Percentiles rank a stretch among this genome's conserved stretches.
Evolutionary conservation across 2,797 vertebrate genomes (phyloP).

Genomic region (Dipus sagitta): DNA sequence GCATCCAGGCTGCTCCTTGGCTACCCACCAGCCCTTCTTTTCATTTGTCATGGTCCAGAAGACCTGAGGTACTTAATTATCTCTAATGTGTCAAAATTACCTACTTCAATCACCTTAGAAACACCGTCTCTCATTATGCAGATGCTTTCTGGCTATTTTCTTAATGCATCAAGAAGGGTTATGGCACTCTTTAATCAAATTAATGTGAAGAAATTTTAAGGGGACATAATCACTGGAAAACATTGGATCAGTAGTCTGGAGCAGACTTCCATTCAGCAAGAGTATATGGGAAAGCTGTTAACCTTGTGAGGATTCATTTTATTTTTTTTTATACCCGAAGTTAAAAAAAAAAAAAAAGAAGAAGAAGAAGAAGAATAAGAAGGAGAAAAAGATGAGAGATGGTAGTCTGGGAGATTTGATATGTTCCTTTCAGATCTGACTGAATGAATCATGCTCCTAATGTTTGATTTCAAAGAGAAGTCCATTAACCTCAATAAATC

Average conservation of each 20-base stretch:
- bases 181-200: constrained; percentile 47
- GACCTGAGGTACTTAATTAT: constrained; percentile 20
- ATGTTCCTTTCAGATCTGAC: not conserved
- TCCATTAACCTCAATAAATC: not conserved
- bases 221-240: not conserved
- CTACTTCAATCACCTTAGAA: not conserved
- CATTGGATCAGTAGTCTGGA: not conserved
- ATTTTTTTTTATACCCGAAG: constrained; percentile 37
- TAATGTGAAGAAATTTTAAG: constrained; percentile 58
- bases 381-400: not conserved
- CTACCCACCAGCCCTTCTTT: not conserved
- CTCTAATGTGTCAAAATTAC: constrained; percentile 40
- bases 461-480: constrained; percentile 30
- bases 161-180: constrained; percentile 40
- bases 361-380: not conserved
- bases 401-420: not conserved
- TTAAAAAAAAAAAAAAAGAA: not conserved
- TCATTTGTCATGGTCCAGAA: not conserved
- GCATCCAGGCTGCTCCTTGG: not conserved
- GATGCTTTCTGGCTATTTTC: constrained; percentile 44
- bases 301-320: not conserved
- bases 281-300: not conserved
- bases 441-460: constrained; percentile 39
- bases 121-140: not conserved
- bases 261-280: not conserved